These are phyloP conservation scores for Hydrozoanthus tunicans DNA, from an alignment of 64 coral and sea anemone species.

Conservation along the genomic window DNA sequence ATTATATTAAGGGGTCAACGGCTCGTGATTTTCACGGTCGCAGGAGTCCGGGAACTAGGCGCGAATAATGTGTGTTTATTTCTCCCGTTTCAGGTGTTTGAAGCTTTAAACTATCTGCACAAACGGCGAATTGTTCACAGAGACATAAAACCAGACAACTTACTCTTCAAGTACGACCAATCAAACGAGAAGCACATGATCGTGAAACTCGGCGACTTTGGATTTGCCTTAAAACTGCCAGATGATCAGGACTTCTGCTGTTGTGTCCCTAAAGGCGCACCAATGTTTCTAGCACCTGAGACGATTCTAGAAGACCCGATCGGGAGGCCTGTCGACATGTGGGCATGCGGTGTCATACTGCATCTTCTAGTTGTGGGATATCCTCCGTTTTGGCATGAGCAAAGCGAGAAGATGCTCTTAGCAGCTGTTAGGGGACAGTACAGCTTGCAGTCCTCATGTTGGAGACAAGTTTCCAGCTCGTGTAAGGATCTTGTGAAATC, in stretches of 20 bases:
- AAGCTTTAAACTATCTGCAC: conserved; percentile 86
- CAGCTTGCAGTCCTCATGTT: conserved; percentile 62
- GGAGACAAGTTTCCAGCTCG: conserved; percentile 62
- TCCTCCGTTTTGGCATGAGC: conserved; percentile 89
- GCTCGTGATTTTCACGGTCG: too few relatives aligned
- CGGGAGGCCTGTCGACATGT: conserved; percentile 83
- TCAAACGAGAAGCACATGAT: conserved; percentile 21
- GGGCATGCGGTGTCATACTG: conserved; percentile 75
- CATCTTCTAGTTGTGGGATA: conserved; percentile 80
- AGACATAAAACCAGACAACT: conserved; percentile 91
- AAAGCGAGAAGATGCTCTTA: conserved; percentile 75
- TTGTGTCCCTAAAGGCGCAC: conserved; percentile 69
- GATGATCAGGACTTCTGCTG: conserved; percentile 52
- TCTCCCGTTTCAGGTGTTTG: conserved; percentile 47
- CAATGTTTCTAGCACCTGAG: conserved; percentile 93
- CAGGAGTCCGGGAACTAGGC: too few relatives aligned
- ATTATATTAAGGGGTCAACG: too few relatives aligned
- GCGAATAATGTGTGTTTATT: neutral
- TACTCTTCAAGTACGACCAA: conserved; percentile 62
- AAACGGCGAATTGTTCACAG: conserved; percentile 77
- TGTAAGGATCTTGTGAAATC: conserved; percentile 76
- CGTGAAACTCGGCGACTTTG: conserved; percentile 86
- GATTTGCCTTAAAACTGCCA: conserved; percentile 69
- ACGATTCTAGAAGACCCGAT: conserved; percentile 92
- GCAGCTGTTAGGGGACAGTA: conserved; percentile 75